Evolutionary conservation across 2,888 invertebrate genomes (phyloP).

Genomic region (Diaperis boleti): DNA sequence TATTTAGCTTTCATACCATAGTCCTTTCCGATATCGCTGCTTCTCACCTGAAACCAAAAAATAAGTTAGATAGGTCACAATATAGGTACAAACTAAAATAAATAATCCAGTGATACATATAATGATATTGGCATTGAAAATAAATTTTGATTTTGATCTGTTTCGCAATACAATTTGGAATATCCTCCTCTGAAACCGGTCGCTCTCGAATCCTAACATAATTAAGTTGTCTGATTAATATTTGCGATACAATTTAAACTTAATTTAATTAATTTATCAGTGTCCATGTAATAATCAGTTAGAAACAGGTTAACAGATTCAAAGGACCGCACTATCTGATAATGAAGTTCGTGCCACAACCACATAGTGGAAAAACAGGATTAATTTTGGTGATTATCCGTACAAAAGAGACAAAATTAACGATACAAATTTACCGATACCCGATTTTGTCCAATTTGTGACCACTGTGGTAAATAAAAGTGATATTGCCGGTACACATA

Average conservation of each 20-base stretch:
- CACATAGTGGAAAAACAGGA: background rate
- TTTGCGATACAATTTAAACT: conserved; percentile 3
- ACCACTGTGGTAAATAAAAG: no score
- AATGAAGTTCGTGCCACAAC: background rate
- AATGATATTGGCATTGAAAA: background rate
- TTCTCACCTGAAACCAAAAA: conserved; percentile 29
- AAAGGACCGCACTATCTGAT: background rate
- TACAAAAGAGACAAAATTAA: background rate
- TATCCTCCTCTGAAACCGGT: background rate
- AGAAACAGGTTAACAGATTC: conserved; percentile 1
- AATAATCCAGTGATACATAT: no score
- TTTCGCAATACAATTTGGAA: no score
- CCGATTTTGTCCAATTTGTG: background rate
- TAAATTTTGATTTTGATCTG: background rate
- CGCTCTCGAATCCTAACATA: background rate
- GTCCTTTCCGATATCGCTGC: background rate
- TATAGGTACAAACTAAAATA: no score
- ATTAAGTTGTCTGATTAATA: conserved; percentile 3
- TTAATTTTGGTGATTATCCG: background rate
- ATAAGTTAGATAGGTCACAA: background rate
- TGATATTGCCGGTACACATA: no score
- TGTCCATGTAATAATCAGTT: conserved; percentile 5
- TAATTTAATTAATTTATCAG: conserved; percentile 4
- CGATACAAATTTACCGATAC: background rate
- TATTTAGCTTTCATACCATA: conserved; percentile 22